Base-by-base conservation (phyloP, 37 sponge, comb jelly and placozoan species). In the Haliclona indistincta region DNA sequence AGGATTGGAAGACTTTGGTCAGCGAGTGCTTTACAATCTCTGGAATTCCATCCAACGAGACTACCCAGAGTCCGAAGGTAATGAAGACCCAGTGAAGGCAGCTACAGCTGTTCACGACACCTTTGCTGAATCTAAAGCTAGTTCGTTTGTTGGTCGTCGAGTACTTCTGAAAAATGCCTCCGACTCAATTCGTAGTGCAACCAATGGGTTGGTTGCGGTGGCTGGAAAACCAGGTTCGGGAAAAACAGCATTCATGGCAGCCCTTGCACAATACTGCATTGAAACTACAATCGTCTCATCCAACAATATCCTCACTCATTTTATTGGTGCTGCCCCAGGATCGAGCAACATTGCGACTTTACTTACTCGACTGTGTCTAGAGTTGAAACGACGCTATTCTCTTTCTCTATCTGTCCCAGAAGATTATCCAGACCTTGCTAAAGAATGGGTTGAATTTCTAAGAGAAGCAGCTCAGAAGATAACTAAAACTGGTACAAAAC, bases 171-270 rank as follows among this genome's bases (percentile, higher is more conserved):
- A 77, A 37, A 52, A 91, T 25, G 87, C 86, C 19, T 17, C 43
- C 34, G 71, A 47, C 0, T 53, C 61, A 1, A 44, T 90, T 38
- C 67, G 75, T 11, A 47, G 38, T 29, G 62, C 56, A 26, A 49
- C 64, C 22, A 63, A 36, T n/a, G 56, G 72, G 22, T 26, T 93
- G 30, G 35, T 96, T 22, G 35, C 86, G 3, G 62, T 75, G 1
- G 40, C 70, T 11, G 97, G 97, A 15, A 93, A 96, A 47, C 84
- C 90, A 22, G 97, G 97, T 2, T 89, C 82, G 38, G 97, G 97
- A 1, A 96, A 93, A 71, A 86, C 94, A 36, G 89, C 97, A 25
- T 83, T 96, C 75, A 90, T 96, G 94, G 91, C 88, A 62, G 86
- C 86, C 23, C 36, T 88, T 19, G 78, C 88, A 28, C 83, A 85